Conservation (phyloP, 2,113 vertebrate genomes). For the Irena cyanogastra region DNA sequence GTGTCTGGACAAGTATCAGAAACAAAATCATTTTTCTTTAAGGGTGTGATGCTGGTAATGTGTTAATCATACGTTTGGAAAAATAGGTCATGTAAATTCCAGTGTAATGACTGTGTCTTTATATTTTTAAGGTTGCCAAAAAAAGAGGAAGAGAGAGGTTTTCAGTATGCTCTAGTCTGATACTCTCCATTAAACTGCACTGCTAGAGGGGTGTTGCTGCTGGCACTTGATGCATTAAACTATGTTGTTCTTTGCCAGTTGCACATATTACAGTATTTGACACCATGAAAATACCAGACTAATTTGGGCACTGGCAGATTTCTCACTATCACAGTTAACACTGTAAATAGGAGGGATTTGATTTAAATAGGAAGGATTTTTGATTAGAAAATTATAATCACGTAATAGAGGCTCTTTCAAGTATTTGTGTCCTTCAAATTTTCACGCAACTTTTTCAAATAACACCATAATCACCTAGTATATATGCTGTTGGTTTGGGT, state of each 20-base stretch:
- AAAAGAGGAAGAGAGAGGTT: slow-evolving; percentile 40
- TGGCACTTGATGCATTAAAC: slow-evolving; percentile 12
- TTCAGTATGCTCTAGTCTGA: not conserved
- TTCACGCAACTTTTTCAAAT: not conserved
- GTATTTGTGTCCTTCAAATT: not conserved
- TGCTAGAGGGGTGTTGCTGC: slow-evolving; percentile 1
- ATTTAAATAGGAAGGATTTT: slow-evolving; percentile 5
- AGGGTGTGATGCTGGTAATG: slow-evolving; percentile 17
- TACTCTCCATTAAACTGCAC: not conserved
- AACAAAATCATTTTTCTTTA: slow-evolving; percentile 48
- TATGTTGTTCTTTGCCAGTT: slow-evolving; percentile 32
- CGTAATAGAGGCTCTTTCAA: not conserved
- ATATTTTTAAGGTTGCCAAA: slow-evolving; percentile 33
- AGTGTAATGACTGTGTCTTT: slow-evolving; percentile 30
- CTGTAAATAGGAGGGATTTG: slow-evolving; percentile 2
- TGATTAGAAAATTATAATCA: not conserved
- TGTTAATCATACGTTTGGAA: slow-evolving; percentile 31
- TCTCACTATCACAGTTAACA: not conserved
- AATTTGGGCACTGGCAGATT: slow-evolving; percentile 45
- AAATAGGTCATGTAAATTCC: slow-evolving; percentile 55
- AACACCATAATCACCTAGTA: not conserved
- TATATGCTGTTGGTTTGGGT: not conserved
- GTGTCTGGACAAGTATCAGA: slow-evolving; percentile 40
- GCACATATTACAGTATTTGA: slow-evolving; percentile 40
- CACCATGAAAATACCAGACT: slow-evolving; percentile 39